A percentile compares a stretch with the other conserved stretches of the same genome.
These are phyloP conservation scores for Ariolimax columbianus DNA, from an alignment of 2,888 invertebrate species.

Conservation along the genomic window DNA sequence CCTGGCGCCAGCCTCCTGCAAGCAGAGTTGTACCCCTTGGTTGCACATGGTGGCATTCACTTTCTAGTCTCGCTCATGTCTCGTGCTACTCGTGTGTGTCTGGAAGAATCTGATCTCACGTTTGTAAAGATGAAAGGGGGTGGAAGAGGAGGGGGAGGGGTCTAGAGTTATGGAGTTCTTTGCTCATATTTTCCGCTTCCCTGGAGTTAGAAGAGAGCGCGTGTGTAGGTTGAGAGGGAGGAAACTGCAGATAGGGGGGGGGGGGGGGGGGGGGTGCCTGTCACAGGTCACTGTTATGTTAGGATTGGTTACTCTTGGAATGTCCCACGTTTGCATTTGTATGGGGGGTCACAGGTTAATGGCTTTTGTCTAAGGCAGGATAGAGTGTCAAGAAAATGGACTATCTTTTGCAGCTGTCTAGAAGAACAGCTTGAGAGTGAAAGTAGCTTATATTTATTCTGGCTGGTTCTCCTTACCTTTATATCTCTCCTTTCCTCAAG, in stretches of 20 bases:
- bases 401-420: neutral
- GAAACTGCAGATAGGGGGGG: neutral
- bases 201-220: neutral
- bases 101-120: no score
- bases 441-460: neutral
- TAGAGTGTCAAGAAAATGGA: neutral
- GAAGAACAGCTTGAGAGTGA: neutral
- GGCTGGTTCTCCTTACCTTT: neutral
- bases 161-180: no score
- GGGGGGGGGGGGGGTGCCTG: neutral
- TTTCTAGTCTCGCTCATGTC: neutral
- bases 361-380: neutral
- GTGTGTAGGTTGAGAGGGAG: neutral
- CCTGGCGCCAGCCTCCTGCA: neutral
- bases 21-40: neutral
- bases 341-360: constrained; percentile 39
- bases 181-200: neutral
- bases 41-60: constrained; percentile 6
- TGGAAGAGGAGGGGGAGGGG: no score
- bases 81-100: neutral
- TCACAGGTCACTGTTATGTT: constrained; percentile 34
- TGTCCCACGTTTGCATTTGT: constrained; percentile 23
- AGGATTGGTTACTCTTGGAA: constrained; percentile 41
- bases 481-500: no score
- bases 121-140: no score